Evolutionary conservation across 2,113 vertebrate species (phyloP).

Genomic region (Nymphicus hollandicus): DNA sequence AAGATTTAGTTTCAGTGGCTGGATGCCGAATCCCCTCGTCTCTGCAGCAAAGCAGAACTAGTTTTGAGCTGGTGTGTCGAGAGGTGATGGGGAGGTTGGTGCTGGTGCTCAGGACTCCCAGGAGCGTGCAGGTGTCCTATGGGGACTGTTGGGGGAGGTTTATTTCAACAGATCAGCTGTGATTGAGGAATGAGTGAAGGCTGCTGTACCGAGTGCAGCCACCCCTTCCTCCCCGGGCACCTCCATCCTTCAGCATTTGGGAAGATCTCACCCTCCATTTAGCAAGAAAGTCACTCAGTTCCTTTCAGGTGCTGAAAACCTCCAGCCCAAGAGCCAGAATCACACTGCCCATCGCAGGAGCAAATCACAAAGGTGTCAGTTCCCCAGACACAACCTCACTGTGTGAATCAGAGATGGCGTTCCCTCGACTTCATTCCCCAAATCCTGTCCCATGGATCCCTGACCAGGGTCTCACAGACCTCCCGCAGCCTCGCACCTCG

Average conservation of each 20-base stretch:
- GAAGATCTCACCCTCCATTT: neutral
- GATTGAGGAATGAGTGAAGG: neutral
- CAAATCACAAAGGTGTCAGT: neutral
- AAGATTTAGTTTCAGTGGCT: neutral
- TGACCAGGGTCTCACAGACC: neutral
- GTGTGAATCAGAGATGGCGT: accelerated
- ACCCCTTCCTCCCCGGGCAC: neutral
- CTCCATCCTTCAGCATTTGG: neutral
- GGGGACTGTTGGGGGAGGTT: accelerated
- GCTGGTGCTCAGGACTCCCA: neutral
- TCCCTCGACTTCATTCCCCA: neutral
- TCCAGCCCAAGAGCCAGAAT: neutral
- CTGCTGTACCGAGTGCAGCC: accelerated
- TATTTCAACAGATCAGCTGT: neutral
- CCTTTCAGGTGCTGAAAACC: neutral
- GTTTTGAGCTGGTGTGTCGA: neutral
- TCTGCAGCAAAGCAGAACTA: neutral
- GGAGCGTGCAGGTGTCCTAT: accelerated
- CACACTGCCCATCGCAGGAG: neutral
- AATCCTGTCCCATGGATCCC: neutral
- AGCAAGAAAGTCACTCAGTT: neutral
- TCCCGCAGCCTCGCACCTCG: neutral
- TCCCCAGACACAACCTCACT: accelerated
- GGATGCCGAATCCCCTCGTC: neutral
- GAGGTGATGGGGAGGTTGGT: neutral